Base-by-base conservation (phyloP, 2,797 vertebrate species). In the Australoheros facetus region DNA sequence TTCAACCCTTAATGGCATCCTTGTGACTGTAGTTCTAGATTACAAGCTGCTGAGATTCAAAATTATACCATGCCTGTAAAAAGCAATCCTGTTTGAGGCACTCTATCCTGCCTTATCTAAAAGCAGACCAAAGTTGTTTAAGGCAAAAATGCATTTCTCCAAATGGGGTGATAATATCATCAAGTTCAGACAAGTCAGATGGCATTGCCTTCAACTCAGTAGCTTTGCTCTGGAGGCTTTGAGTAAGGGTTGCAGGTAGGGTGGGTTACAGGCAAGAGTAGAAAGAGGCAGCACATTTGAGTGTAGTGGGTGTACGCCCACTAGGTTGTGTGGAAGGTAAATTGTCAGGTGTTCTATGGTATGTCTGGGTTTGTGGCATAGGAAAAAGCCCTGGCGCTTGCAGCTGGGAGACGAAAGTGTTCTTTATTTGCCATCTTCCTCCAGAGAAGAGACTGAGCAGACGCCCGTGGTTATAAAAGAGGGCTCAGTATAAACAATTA, bases 261-360 rank as follows among this genome's bases (percentile, higher is more conserved):
- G 73, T 66, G 55, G 70, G 73, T 77, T 77, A 28, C 2, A 53
- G 56, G 75, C 30, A 42, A 45, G n/a, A 72, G 59, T n/a, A 66
- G 39, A 53, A 78, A 72, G 16, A 21, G 69, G 16, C 3, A 17
- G 64, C 28, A 59, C 30, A 48, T 79, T 72, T 17, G 39, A 56
- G 16, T 51, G 56, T 53, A 56, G 54, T 51, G 64, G 19, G 45
- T 30, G 45, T 82, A 77, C 77, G 42, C 73, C 71, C 34, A 75
- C 56, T 71, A 54, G 74, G 42, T 56, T 77, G 32, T 32, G 56
- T 82, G 56, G 84, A 76, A 89, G 73, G 39, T 87, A 86, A 89
- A 92, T 87, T 85, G 85, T 91, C 91, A 93, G 94, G 85, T 90
- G 88, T 77, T 83, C 56, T 48, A 30, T 56, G 77, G 55, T 62